These are phyloP conservation scores for Parelbella ahira DNA, from an alignment of 2,888 invertebrate genomes.

Conservation along the genomic window DNA sequence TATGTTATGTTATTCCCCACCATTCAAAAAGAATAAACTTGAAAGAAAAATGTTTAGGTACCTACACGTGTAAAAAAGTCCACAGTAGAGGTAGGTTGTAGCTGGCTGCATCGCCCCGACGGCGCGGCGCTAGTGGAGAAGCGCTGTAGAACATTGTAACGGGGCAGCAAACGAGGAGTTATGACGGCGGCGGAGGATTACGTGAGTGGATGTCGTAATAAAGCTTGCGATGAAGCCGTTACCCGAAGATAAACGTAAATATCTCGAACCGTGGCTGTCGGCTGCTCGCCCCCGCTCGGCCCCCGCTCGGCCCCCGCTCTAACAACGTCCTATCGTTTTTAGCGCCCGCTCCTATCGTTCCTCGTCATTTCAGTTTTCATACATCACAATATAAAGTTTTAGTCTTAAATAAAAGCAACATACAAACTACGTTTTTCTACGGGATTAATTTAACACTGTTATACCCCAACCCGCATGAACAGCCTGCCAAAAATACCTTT, in stretches of 20 bases:
- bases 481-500: no score
- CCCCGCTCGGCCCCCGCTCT: conserved; percentile 37
- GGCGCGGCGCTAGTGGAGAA: conserved; percentile 54
- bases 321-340: conserved; percentile 33
- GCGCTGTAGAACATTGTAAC: conserved; percentile 72
- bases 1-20: no score
- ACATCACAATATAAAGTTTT: conserved; percentile 6
- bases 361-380: conserved; percentile 30
- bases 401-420: no score
- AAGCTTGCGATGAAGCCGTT: conserved; percentile 81
- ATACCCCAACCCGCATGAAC: no score
- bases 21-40: no score
- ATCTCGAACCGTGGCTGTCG: conserved; percentile 68
- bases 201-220: conserved; percentile 81
- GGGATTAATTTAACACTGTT: no score
- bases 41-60: no score
- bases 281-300: conserved; percentile 44
- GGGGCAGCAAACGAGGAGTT: conserved; percentile 75
- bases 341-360: conserved; percentile 42
- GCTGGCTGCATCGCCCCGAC: conserved; percentile 47
- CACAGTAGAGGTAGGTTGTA: conserved; percentile 36
- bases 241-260: conserved; percentile 80
- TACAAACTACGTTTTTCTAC: no score
- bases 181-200: conserved; percentile 78
- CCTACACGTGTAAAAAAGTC: conserved; percentile 25